Evolutionary conservation across 2,888 invertebrate genomes (phyloP), one percentile per base, ranked within the genome.

Genomic region (Ctena decussata): DNA sequence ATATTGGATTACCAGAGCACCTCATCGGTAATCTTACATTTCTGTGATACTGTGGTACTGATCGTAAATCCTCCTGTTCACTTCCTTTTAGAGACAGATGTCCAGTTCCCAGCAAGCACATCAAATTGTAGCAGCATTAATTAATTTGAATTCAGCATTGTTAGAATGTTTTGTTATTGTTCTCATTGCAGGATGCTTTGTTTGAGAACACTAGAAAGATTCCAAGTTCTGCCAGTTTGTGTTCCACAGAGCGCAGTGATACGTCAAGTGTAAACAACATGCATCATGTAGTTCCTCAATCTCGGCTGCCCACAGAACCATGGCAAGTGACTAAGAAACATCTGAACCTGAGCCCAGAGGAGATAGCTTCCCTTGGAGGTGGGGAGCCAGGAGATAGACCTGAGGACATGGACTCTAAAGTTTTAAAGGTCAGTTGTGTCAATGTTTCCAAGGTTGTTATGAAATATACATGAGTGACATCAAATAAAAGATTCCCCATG

Each of bases 271-370:
- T 53, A 18, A 12, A 77, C 30, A 69, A 41, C n/a, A 21, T 27
- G 21, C 37, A 70, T 65, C 84, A 82, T 65, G 49, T 69, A 70
- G 39, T 57, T 46, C 70, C 60, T 21, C 49, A 75, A 21, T 89
- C 90, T 1, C 77, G 89, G 70, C 70, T 92, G 12, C 94, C 94
- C 8, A 92, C 90, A 41, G 90, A 94, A 73, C 89, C 94, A 8
- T 94, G 94, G 94, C 94, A 94, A 80, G 90, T 94, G 2, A 94
- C 92, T 6, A 85, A 88, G 12, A 92, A 89, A 82, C 94, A 94
- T 85, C 74, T 93, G 0, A 90, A 94, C 69, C 80, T 94, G 57
- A 92, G 91, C 0, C 84, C 87, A 24, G 90, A 92, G 37, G 92
- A 94, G 76, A 91, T 94, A 57, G 89, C 91, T 35, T 80, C 84